These are phyloP conservation scores for Epiblema foenella DNA, from an alignment of 2,888 invertebrate species.

Conservation along the genomic window DNA sequence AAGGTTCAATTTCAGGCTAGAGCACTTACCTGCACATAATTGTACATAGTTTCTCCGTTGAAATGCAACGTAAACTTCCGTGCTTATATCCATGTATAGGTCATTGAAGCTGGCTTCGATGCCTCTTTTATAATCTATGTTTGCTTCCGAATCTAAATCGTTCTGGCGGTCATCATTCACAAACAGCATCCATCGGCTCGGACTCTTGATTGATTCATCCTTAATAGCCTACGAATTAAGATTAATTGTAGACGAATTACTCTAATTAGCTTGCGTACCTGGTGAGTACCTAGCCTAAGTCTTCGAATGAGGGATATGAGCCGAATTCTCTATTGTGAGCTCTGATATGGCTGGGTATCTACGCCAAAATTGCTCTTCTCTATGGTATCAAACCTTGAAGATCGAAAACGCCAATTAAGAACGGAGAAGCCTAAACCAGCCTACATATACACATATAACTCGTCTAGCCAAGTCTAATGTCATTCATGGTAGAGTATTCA, in stretches of 20 bases:
- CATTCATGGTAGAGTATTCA: too few relatives aligned
- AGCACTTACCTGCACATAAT: conserved; percentile 43
- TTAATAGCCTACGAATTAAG: conserved; percentile 39
- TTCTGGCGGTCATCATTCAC: not conserved
- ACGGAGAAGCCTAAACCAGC: too few relatives aligned
- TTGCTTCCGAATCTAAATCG: not conserved
- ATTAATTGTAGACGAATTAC: not conserved
- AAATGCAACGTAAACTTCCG: conserved; percentile 44
- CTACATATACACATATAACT: too few relatives aligned
- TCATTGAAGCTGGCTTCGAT: conserved; percentile 7
- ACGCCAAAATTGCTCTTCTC: too few relatives aligned
- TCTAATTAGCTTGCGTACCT: not conserved
- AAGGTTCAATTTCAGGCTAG: not conserved
- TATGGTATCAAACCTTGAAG: too few relatives aligned
- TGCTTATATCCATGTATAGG: conserved; percentile 32
- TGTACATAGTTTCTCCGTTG: conserved; percentile 1
- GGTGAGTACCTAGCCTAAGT: not conserved
- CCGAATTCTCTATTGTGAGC: too few relatives aligned
- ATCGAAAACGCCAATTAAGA: too few relatives aligned
- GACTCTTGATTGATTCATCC: conserved; percentile 31
- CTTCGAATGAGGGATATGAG: not conserved
- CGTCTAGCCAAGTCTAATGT: too few relatives aligned
- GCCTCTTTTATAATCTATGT: not conserved
- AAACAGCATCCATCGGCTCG: conserved; percentile 46
- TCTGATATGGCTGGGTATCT: too few relatives aligned